Base-by-base conservation (phyloP, 2,113 vertebrate genomes). In the Phylloscopus trochiloides region DNA sequence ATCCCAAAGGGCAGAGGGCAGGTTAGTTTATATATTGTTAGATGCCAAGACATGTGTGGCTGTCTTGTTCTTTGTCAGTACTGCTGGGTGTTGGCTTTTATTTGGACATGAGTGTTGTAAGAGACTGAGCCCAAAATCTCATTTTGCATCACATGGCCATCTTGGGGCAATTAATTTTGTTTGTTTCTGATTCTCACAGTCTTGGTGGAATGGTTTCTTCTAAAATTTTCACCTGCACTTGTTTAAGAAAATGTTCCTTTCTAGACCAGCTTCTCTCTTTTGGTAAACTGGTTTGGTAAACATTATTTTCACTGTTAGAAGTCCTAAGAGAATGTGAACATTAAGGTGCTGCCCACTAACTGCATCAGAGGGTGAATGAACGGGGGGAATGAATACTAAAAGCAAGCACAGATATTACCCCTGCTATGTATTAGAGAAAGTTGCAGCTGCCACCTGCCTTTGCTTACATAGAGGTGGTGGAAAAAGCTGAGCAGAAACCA, bases 31-130 rank as follows among this genome's bases (percentile, higher is more conserved):
- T 59, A 17, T 9, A 38, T 5, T 55, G 34, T 28, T 75, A 26
- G 38, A 14, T 0, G 32, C 58, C 79, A 75, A 66, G 51, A 67
- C 29, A 21, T 3, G 6, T 57, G 20, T 0, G 0, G 45, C 31
- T 52, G 11, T 17, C 71, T 54, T 21, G 43, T 45, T 71, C 52
- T 38, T 72, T 76, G 67, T 79, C 65, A 59, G 12, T 26, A 32
- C 13, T 57, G 48, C 43, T 75, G 54, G 40, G 20, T 31, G 15
- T 22, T 62, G 61, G 43, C 57, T 85, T 87, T 72, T 50, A 42
- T 86, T 59, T 51, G 43, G 48, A 67, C 2, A 0, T 22, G 7
- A 19, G 26, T 42, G 8, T 42, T 65, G 28, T 26, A 54, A 36
- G n/a, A 54, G 31, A 12, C 34, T 31, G 32, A 86, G 40, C 32